These are phyloP conservation scores for Ligdia adustata DNA, from an alignment of 2,888 invertebrate species.

Conservation along the genomic window DNA sequence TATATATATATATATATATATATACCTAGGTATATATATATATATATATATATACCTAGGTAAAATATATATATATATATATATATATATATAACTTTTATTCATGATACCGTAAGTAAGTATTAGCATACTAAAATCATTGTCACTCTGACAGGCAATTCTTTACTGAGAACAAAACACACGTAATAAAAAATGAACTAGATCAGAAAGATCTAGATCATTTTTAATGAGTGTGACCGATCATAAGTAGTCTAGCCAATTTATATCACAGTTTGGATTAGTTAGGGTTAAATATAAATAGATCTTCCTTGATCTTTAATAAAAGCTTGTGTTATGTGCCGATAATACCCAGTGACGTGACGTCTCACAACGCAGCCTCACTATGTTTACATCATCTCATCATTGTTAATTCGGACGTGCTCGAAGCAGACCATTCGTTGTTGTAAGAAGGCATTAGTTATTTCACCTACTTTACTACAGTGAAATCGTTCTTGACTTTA, in stretches of 20 bases:
- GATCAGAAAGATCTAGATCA: too few species aligned
- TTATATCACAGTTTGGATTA: conserved; percentile 1
- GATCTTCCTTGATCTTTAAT: conserved; percentile 27
- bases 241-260: conserved; percentile 14
- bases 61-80: too few species aligned
- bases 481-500: conserved; percentile 16
- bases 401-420: conserved; percentile 32
- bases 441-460: conserved; percentile 29
- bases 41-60: too few species aligned
- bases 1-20: too few species aligned
- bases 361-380: conserved; percentile 4
- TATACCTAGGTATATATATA: too few species aligned
- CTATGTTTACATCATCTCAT: conserved; percentile 14
- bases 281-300: conserved; percentile 10
- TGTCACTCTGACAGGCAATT: too few species aligned
- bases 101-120: too few species aligned
- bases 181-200: too few species aligned
- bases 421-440: conserved; percentile 36
- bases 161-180: too few species aligned
- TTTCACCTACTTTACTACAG: conserved; percentile 25
- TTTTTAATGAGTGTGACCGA: too few species aligned
- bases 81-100: too few species aligned
- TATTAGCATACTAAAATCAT: too few species aligned
- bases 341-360: conserved; percentile 1
- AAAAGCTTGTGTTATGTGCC: conserved; percentile 7